Evolutionary conservation across 2,888 invertebrate species (phyloP), one percentile per base, ranked within the genome.

Genomic region (Agrotis segetum): DNA sequence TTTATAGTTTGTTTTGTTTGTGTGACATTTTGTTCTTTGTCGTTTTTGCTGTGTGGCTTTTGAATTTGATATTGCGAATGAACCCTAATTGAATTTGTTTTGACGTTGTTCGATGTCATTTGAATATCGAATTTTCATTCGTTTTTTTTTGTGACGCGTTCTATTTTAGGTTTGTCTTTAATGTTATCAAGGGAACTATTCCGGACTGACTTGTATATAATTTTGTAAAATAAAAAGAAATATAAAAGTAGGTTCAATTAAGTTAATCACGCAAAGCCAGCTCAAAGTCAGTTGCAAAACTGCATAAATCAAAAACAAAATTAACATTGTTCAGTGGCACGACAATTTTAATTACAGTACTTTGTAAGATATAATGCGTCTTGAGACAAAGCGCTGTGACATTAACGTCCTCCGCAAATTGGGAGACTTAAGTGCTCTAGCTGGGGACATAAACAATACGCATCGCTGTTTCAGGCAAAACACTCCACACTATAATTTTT

Each of bases 401-500:
- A 93, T 93, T 95, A 95, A 93, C 92, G 92, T 90, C 89, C 88
- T 87, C 91, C 87, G 89, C 91, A 94, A 95, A 95, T 95, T 95
- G 94, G 94, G 92, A 91, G 91, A 85, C 92, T 92, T 93, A 94
- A 95, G 95, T 95, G 95, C 93, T 90, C 87, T 88, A 86, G 88
- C 87, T 87, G 89, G 87, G 88, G 85, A 91, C 92, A 94, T 95
- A 95, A 95, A 96, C 95, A 96, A 95, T 93, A 91, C 92, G 90
- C 93, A 92, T 92, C 91, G 91, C 91, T 89, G 92, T 95, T 94
- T 92, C 95, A 95, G 93, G 95, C 95, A 93, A 95, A 95, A 95
- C 94, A 95, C 90, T 93, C 91, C 90, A 91, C 92, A 93, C 95
- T 93, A 96, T 95, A 96, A 96, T 96, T 96, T 96, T 96, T 96